A percentile compares a stretch with the other conserved stretches of the same genome.
Evolutionary conservation across 2,888 invertebrate species (phyloP).

Genomic region (Corythucha ciliata): DNA sequence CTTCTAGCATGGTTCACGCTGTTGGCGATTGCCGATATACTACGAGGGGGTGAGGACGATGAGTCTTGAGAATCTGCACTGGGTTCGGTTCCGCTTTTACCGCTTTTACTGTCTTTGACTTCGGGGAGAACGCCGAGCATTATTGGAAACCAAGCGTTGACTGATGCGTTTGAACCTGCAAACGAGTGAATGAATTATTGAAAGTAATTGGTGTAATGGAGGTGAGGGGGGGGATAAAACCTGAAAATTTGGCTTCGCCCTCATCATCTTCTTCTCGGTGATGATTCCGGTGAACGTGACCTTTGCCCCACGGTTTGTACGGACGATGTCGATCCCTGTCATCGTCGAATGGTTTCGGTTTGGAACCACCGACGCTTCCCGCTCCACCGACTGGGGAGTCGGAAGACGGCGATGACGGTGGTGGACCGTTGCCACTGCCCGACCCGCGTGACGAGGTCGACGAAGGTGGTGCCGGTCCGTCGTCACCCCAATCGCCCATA

Average conservation of each 20-base stretch:
- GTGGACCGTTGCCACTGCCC: not conserved
- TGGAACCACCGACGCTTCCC: not conserved
- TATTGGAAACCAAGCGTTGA: conserved; percentile 39
- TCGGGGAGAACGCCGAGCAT: conserved; percentile 35
- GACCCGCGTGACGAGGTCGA: not conserved
- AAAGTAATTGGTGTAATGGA: no score
- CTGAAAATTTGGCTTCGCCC: conserved; percentile 24
- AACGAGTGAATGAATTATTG: not conserved
- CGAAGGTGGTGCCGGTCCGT: no score
- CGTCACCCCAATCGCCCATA: conserved; percentile 18
- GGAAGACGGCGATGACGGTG: not conserved
- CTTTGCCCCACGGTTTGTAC: conserved; percentile 1
- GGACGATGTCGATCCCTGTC: not conserved
- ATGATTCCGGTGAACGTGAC: conserved; percentile 9
- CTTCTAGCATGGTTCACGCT: conserved; percentile 62
- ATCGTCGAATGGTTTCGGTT: not conserved
- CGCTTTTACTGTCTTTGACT: conserved; percentile 2
- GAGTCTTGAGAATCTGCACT: conserved; percentile 30
- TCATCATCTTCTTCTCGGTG: conserved; percentile 24
- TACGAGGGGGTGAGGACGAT: conserved; percentile 21
- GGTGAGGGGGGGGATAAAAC: conserved; percentile 13
- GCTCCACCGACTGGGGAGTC: no score
- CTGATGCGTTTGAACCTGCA: conserved; percentile 35
- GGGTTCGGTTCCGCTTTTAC: not conserved
- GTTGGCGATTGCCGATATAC: conserved; percentile 59